phyloP scores from a whole-genome alignment of 2,113 vertebrate species.

The Helogale parvula region DNA sequence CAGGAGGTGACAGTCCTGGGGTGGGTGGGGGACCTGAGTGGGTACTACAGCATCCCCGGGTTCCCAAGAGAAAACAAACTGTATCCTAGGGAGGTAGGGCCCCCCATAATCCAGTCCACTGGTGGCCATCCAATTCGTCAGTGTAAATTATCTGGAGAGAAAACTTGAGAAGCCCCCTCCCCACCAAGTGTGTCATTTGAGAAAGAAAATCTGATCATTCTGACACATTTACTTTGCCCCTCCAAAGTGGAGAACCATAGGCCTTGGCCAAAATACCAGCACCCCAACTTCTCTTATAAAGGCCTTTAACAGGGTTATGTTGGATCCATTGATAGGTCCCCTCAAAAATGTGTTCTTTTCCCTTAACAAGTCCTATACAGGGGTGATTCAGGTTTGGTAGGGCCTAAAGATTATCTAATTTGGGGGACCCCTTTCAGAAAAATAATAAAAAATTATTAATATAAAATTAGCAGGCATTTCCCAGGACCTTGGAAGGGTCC shows the following conservation, averaged over 20 bases:
- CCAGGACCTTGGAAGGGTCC: background rate
- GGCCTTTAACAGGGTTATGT: background rate
- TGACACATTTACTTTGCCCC: too few species aligned
- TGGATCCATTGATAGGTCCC: background rate
- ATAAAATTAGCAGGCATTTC: background rate
- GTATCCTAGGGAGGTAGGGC: background rate
- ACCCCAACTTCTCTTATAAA: background rate
- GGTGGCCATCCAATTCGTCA: background rate
- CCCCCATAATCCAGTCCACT: background rate
- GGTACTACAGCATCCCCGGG: background rate
- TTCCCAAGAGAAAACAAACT: background rate
- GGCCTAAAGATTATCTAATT: background rate
- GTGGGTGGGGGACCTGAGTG: accelerated
- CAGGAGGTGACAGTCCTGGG: background rate
- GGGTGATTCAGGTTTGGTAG: background rate
- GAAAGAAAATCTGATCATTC: background rate
- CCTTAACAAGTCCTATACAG: background rate
- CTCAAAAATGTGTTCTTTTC: background rate
- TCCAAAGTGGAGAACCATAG: background rate
- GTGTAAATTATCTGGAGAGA: background rate
- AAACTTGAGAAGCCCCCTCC: background rate
- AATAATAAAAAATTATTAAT: background rate
- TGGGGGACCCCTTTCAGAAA: background rate
- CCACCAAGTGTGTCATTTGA: background rate
- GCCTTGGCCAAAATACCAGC: background rate